A percentile compares a stretch with the other conserved stretches of the same genome.
These are phyloP conservation scores for Drosophila rubida DNA, from an alignment of 2,888 invertebrate genomes.

Conservation along the genomic window DNA sequence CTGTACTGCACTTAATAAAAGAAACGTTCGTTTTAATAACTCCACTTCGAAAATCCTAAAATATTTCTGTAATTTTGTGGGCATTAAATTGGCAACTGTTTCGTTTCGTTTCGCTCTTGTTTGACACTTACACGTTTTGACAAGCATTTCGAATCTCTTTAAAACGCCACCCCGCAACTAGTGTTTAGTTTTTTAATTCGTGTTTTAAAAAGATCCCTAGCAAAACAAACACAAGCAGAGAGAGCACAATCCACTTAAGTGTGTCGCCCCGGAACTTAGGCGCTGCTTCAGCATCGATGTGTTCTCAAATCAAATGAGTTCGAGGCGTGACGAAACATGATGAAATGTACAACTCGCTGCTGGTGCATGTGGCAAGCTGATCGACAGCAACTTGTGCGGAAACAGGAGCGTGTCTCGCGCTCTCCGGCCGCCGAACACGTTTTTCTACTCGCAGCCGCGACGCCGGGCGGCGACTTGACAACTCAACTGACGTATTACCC, in stretches of 20 bases:
- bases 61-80: neutral
- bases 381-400: conserved; percentile 79
- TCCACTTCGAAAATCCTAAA: too few relatives aligned
- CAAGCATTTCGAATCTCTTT: conserved; percentile 59
- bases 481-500: conserved; percentile 73
- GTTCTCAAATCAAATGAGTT: conserved; percentile 58
- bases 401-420: conserved; percentile 51
- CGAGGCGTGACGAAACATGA: conserved; percentile 73
- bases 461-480: conserved; percentile 54
- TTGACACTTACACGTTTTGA: conserved; percentile 58
- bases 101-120: conserved; percentile 23
- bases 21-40: too few relatives aligned
- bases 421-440: conserved; percentile 43
- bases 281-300: conserved; percentile 47
- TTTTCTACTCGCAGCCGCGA: conserved; percentile 58
- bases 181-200: conserved; percentile 11
- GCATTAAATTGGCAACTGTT: conserved; percentile 36
- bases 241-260: conserved; percentile 37
- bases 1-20: too few relatives aligned
- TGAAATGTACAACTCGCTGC: conserved; percentile 54
- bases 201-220: conserved; percentile 5
- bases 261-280: conserved; percentile 36
- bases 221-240: conserved; percentile 13
- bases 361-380: conserved; percentile 43
- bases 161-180: conserved; percentile 30